These are phyloP conservation scores for Crypturellus undulatus DNA, from an alignment of 2,113 vertebrate genomes.

Conservation along the genomic window DNA sequence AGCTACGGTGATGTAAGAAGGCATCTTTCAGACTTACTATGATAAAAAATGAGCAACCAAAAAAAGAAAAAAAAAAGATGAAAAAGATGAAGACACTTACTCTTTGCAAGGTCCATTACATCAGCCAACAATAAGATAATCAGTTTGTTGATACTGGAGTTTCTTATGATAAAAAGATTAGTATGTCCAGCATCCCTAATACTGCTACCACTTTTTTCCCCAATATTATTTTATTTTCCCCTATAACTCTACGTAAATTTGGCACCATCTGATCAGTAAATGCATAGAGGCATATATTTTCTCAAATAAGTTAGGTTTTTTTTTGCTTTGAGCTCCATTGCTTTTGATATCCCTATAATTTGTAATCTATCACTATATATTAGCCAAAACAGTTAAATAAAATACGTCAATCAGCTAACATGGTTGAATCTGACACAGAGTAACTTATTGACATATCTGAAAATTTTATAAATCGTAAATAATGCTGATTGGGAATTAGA, in stretches of 20 bases:
- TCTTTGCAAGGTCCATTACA: background rate
- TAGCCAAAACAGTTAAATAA: no score
- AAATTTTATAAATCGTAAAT: background rate
- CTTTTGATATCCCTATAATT: no score
- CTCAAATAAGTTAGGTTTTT: no score
- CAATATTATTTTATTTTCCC: background rate
- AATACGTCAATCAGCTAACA: no score
- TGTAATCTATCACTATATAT: no score
- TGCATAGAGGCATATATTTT: no score
- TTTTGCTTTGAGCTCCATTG: no score
- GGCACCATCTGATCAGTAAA: background rate
- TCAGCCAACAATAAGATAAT: background rate
- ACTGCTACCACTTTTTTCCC: background rate
- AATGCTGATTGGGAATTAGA: background rate
- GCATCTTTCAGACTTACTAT: background rate
- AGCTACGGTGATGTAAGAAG: background rate
- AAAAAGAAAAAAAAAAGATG: background rate
- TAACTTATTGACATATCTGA: no score
- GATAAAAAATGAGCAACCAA: background rate
- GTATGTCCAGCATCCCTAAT: background rate
- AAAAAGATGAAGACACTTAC: background rate
- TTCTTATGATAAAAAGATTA: background rate
- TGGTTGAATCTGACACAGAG: no score
- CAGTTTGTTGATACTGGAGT: background rate
- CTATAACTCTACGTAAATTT: no score